Percentiles rank a stretch among this genome's conserved stretches.
phyloP scores from a whole-genome alignment of 2,888 invertebrate genomes.

The Orthonevra nobilis region DNA sequence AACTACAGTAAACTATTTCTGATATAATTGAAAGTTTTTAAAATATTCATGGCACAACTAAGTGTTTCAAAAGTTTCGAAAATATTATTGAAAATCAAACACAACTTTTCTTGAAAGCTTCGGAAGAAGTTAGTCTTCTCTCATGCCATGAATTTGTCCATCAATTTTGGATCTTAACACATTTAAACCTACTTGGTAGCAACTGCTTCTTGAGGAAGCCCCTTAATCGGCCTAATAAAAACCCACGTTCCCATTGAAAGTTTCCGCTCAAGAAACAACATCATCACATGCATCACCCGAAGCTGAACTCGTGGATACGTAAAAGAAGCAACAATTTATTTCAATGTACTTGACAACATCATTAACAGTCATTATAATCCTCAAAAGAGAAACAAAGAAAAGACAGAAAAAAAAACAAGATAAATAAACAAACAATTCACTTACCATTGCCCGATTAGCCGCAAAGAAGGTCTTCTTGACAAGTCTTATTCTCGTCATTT shows the following conservation, averaged over 20 bases:
- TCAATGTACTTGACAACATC: conserved; percentile 50
- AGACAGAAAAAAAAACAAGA: conserved; percentile 9
- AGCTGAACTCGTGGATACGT: conserved; percentile 6
- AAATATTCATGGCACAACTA: no score
- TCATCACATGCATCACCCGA: conserved; percentile 25
- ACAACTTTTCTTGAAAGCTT: no score
- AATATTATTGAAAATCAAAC: no score
- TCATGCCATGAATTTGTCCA: no score
- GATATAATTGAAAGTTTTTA: no score
- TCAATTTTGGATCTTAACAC: no score
- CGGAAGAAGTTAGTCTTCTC: no score
- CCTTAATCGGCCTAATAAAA: neutral
- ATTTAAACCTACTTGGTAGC: no score
- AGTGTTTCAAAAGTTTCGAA: no score
- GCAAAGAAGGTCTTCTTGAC: conserved; percentile 56
- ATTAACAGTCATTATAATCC: conserved; percentile 43
- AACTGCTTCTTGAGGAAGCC: neutral
- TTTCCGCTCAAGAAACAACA: conserved; percentile 9
- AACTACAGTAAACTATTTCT: no score
- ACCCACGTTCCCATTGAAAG: conserved; percentile 14
- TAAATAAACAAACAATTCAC: conserved; percentile 35
- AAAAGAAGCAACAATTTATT: conserved; percentile 50
- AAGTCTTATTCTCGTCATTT: conserved; percentile 69
- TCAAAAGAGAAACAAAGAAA: conserved; percentile 14
- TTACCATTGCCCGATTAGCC: conserved; percentile 65